These are phyloP conservation scores for Nymphalis c-album DNA, from an alignment of 2,888 invertebrate genomes.

Conservation along the genomic window DNA sequence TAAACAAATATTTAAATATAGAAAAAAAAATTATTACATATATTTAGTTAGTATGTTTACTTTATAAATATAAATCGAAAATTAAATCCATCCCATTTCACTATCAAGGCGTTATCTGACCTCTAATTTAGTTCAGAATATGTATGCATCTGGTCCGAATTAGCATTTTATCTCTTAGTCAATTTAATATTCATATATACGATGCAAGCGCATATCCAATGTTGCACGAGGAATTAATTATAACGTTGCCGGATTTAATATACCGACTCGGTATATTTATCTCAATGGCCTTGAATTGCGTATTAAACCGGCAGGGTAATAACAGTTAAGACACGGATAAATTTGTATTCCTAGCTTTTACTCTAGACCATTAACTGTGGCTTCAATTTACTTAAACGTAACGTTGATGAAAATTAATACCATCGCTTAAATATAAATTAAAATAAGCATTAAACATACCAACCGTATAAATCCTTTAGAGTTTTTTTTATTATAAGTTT, in stretches of 20 bases:
- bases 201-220: conserved; percentile 62
- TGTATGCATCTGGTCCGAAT: conserved; percentile 64
- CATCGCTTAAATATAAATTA: not conserved
- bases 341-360: conserved; percentile 11
- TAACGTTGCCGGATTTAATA: conserved; percentile 43
- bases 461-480: not conserved
- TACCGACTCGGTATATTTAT: conserved; percentile 38
- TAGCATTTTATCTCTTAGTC: conserved; percentile 76
- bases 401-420: not conserved
- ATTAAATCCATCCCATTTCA: conserved; percentile 49
- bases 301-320: conserved; percentile 31
- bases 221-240: conserved; percentile 71
- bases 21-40: no score
- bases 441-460: not conserved
- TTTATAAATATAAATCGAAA: conserved; percentile 33
- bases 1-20: no score
- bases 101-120: conserved; percentile 50
- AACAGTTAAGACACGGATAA: conserved; percentile 24
- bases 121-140: conserved; percentile 62
- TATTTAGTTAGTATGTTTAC: conserved; percentile 1
- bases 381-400: conserved; percentile 1
- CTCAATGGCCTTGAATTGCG: conserved; percentile 27
- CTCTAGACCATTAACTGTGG: not conserved
- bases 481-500: not conserved
- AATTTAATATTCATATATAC: conserved; percentile 77